A percentile compares a stretch with the other conserved stretches of the same genome.
These are phyloP conservation scores for Sabellastarte sp. DNA, from an alignment of 2,888 invertebrate genomes.

Conservation along the genomic window DNA sequence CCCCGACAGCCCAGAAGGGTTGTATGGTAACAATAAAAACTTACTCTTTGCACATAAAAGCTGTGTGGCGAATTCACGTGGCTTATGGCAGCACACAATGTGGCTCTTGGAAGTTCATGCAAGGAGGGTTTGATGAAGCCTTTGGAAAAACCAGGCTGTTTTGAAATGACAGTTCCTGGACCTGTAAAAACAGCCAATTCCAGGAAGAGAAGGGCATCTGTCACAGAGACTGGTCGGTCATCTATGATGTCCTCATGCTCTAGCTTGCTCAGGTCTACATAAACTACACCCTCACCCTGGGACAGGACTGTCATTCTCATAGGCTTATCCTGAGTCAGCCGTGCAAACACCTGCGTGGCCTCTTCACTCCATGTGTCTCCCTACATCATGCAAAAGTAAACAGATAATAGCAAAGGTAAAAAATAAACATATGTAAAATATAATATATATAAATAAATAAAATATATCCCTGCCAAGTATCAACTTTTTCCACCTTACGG, in stretches of 20 bases:
- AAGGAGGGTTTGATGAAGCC: slow-evolving; percentile 34
- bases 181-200: slow-evolving; percentile 54
- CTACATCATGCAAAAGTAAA: too few species aligned
- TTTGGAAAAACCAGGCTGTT: not conserved
- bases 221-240: slow-evolving; percentile 58
- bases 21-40: too few species aligned
- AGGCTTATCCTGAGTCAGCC: slow-evolving; percentile 39
- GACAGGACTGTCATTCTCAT: slow-evolving; percentile 33
- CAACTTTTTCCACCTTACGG: too few species aligned
- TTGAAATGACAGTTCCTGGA: not conserved
- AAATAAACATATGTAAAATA: too few species aligned
- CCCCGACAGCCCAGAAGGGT: too few species aligned
- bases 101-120: slow-evolving; percentile 43
- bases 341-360: slow-evolving; percentile 37
- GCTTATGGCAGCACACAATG: slow-evolving; percentile 64
- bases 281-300: not conserved
- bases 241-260: slow-evolving; percentile 42
- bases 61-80: slow-evolving; percentile 68
- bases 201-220: slow-evolving; percentile 61
- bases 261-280: slow-evolving; percentile 45
- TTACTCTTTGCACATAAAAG: slow-evolving; percentile 67
- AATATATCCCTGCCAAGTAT: too few species aligned
- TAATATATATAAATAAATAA: too few species aligned
- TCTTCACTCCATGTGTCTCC: slow-evolving; percentile 46
- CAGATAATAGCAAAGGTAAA: too few species aligned